Percentiles rank a stretch among this genome's conserved stretches.
phyloP scores from a whole-genome alignment of 2,888 invertebrate genomes.

The Congeria kusceri region DNA sequence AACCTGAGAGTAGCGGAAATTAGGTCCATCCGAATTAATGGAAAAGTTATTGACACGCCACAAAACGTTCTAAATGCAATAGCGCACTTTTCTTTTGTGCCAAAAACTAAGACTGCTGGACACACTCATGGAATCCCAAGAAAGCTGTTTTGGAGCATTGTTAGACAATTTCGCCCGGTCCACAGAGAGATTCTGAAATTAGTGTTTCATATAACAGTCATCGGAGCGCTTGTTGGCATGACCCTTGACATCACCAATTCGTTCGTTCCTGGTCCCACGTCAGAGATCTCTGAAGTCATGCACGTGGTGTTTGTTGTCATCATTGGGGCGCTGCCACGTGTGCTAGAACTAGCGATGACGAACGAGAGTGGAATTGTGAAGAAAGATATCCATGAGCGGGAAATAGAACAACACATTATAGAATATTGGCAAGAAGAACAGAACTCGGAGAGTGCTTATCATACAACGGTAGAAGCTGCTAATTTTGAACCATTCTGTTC shows the following conservation, averaged over 20 bases:
- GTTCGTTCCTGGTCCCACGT: slow-evolving; percentile 7
- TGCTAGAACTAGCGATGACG: slow-evolving; percentile 18
- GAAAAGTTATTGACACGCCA: slow-evolving; percentile 11
- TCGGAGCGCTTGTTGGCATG: not conserved
- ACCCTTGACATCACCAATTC: slow-evolving; percentile 8
- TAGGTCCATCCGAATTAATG: slow-evolving; percentile 13
- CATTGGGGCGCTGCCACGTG: slow-evolving; percentile 22
- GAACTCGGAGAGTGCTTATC: too few relatives aligned
- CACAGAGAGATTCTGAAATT: slow-evolving; percentile 13
- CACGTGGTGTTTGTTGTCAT: slow-evolving; percentile 25
- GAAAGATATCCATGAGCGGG: slow-evolving; percentile 21
- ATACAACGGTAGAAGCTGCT: too few relatives aligned
- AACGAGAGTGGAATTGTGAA: slow-evolving; percentile 12
- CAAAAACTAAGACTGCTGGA: not conserved
- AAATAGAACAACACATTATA: slow-evolving; percentile 20
- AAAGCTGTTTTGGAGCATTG: slow-evolving; percentile 14
- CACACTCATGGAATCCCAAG: slow-evolving; percentile 12
- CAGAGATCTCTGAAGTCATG: slow-evolving; percentile 29
- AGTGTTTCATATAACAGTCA: not conserved
- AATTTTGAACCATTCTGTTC: too few relatives aligned
- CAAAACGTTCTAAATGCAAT: slow-evolving; percentile 12
- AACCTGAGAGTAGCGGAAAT: slow-evolving; percentile 22
- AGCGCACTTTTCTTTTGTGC: too few relatives aligned
- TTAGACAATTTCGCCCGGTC: slow-evolving; percentile 18
- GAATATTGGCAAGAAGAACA: slow-evolving; percentile 8